Conservation (phyloP, 1,140 invertebrate species). For the Diorhabda carinulata region DNA sequence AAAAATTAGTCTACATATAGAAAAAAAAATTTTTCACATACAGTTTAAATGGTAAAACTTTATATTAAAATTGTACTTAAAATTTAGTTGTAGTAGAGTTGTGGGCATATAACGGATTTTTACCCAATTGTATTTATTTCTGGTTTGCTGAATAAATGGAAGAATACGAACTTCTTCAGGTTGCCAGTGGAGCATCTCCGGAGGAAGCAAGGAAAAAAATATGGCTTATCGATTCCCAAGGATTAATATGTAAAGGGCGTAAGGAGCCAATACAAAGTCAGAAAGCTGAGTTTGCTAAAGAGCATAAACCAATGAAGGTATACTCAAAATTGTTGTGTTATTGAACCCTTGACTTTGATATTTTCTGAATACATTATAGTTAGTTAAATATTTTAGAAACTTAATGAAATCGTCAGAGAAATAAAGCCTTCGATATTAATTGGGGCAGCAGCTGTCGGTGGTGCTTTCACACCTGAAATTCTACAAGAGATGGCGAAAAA, state of each 20-base stretch:
- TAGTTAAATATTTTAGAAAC: conserved; percentile 44
- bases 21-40: no score
- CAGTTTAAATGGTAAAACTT: no score
- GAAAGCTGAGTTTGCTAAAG: neutral
- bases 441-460: conserved; percentile 75
- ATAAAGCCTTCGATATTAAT: conserved; percentile 86
- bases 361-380: conserved; percentile 29
- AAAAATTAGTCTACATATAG: no score
- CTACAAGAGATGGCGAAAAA: conserved; percentile 75
- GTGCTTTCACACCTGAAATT: conserved; percentile 83
- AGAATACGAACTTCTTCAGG: no score
- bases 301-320: neutral
- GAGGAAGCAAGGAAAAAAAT: conserved; percentile 70
- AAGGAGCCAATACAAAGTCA: conserved; percentile 56
- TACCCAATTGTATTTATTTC: no score
- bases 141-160: no score
- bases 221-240: conserved; percentile 69
- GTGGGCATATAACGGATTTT: no score
- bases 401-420: conserved; percentile 71
- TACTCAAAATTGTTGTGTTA: neutral
- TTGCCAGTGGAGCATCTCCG: conserved; percentile 63
- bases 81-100: no score
- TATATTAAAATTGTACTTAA: no score
- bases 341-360: conserved; percentile 41
- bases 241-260: conserved; percentile 73